Evolutionary conservation across 2,797 vertebrate species (phyloP).

Genomic region (Acanthiza pusilla): DNA sequence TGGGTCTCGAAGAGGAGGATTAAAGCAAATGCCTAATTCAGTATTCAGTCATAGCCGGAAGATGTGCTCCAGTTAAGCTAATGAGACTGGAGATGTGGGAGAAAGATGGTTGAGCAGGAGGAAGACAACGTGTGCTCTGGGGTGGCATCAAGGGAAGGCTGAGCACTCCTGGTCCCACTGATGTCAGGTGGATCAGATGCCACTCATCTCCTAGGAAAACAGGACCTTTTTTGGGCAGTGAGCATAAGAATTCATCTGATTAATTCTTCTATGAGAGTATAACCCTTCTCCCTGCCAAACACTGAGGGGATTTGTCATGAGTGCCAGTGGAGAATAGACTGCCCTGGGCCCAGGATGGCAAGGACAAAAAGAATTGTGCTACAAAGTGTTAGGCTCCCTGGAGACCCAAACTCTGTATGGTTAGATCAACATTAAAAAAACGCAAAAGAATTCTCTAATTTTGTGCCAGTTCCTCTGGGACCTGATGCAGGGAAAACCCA

Average conservation of each 20-base stretch:
- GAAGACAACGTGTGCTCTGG: not conserved
- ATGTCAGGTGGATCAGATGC: not conserved
- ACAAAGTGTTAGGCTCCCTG: not conserved
- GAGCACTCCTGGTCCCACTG: not conserved
- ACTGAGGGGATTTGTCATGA: not conserved
- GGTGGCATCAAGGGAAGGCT: not conserved
- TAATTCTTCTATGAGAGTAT: not conserved
- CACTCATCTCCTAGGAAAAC: not conserved
- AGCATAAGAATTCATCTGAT: not conserved
- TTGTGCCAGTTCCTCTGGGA: not conserved
- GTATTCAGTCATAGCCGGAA: not conserved
- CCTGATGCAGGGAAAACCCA: not conserved
- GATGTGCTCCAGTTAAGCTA: not conserved
- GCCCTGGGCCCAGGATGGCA: not conserved
- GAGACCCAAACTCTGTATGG: not conserved
- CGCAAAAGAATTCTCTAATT: not conserved
- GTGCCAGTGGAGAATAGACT: not conserved
- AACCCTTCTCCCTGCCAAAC: not conserved
- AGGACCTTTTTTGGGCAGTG: not conserved
- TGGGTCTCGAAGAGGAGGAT: not conserved
- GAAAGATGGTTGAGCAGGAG: not conserved
- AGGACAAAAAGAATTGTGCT: not conserved
- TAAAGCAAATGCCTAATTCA: not conserved
- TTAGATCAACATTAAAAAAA: not conserved
- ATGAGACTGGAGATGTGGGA: not conserved